Evolutionary conservation across 2,113 vertebrate species (phyloP), one percentile per base, ranked within the genome.

Genomic region (Symphodus melops): DNA sequence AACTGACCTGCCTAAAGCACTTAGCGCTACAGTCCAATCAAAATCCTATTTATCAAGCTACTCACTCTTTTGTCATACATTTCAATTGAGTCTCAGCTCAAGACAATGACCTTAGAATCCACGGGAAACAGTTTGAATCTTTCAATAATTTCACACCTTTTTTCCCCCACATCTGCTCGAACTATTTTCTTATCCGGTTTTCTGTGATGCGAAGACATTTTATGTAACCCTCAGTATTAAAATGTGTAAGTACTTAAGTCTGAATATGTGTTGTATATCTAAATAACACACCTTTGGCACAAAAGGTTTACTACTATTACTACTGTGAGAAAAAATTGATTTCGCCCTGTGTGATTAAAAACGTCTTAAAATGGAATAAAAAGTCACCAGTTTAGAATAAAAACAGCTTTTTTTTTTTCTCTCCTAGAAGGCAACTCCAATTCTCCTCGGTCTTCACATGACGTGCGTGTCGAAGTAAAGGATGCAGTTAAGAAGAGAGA

Each of bases 401-500:
- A 65, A n/a, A 14, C 3, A 8, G 2, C 2, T 25, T 33, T 39
- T 82, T 23, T 71, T 77, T 81, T 58, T 77, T 81, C 55, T 39
- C 72, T 81, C 81, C 84, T 59, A 60, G 71, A 67, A 5, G 36
- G 55, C 76, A 75, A 41, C 80, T 82, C 75, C 65, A 23, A 39
- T 74, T 83, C 77, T 37, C 59, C 48, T 78, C 83, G 66, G 81
- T 75, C 84, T 79, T 8, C 72, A 72, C 44, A 51, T 74, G 53
- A 9, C 20, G 62, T 48, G 58, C 51, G 19, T 53, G 70, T 83
- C 79, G 78, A 74, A 75, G 81, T 83, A 75, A 86, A 82, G 86
- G 58, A 67, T 62, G 61, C 67, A 53, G 58, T 73, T 77, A 72
- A 68, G 72, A 56, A 75, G 56, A 67, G 52, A 70, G 53, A 71